These are phyloP conservation scores for Oncopeltus fasciatus DNA, from an alignment of 1,140 invertebrate species.

Conservation along the genomic window DNA sequence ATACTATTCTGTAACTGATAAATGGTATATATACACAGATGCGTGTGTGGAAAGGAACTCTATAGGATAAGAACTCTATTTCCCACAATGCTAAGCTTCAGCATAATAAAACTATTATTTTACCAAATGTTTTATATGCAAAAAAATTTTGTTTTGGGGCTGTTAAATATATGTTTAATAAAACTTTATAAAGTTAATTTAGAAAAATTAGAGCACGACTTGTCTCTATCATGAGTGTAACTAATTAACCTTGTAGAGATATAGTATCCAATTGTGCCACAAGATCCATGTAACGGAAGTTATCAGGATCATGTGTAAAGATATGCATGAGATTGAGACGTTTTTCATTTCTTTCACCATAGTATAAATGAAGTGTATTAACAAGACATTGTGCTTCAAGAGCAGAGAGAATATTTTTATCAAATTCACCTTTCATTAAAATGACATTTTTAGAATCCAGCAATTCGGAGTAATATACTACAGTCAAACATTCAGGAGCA, in stretches of 20 bases:
- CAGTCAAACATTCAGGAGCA: slow-evolving; percentile 72
- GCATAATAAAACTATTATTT: too few species aligned
- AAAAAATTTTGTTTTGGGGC: too few species aligned
- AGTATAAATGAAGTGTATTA: slow-evolving; percentile 77
- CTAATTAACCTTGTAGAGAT: neutral
- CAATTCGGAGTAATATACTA: slow-evolving; percentile 71
- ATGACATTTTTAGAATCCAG: slow-evolving; percentile 60
- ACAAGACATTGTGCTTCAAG: slow-evolving; percentile 71
- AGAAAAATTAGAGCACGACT: too few species aligned
- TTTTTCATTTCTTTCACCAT: slow-evolving; percentile 44
- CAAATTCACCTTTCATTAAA: slow-evolving; percentile 77
- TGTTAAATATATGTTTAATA: too few species aligned
- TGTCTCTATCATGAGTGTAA: too few species aligned
- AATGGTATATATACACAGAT: too few species aligned
- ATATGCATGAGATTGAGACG: slow-evolving; percentile 49
- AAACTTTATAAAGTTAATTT: too few species aligned
- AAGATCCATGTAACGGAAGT: slow-evolving; percentile 72
- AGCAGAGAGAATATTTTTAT: slow-evolving; percentile 58
- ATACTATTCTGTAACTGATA: too few species aligned
- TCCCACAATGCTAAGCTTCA: too few species aligned
- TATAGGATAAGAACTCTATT: too few species aligned
- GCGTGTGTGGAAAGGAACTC: too few species aligned
- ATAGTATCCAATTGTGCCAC: slow-evolving; percentile 58
- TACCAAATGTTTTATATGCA: too few species aligned
- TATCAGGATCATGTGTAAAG: slow-evolving; percentile 55